Percentiles rank a stretch among this genome's conserved stretches.
Conservation (phyloP, 2,888 invertebrate genomes). For the Agriopis leucophaearia region DNA sequence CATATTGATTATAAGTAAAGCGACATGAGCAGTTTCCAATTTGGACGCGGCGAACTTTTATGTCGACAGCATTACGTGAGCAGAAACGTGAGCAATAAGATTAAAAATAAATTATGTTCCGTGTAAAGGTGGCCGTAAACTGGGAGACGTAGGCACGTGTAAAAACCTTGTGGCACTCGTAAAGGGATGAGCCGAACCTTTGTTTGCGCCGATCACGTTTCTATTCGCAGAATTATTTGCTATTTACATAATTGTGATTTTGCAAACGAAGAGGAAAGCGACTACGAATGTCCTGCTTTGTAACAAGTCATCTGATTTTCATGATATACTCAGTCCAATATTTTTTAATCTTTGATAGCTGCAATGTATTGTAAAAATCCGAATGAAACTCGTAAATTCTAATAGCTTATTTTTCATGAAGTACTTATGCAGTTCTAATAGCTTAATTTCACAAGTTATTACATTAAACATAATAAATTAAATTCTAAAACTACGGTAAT, state of each 20-base stretch:
- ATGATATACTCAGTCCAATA: neutral
- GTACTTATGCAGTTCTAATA: too few species aligned
- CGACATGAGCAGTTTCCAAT: conserved; percentile 76
- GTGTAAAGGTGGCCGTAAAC: conserved; percentile 67
- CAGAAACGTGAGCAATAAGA: conserved; percentile 81
- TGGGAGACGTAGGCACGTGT: conserved; percentile 51
- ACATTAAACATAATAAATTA: too few species aligned
- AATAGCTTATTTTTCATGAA: too few species aligned
- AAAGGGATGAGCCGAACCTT: conserved; percentile 46
- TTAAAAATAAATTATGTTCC: conserved; percentile 82
- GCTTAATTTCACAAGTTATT: too few species aligned
- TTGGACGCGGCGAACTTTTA: conserved; percentile 80
- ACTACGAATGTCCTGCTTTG: conserved; percentile 15
- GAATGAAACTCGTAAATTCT: too few species aligned
- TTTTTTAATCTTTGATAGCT: too few species aligned
- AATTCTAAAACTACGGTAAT: too few species aligned
- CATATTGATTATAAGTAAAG: conserved; percentile 59
- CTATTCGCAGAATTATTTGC: conserved; percentile 35
- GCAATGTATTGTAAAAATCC: too few species aligned
- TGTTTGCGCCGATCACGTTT: conserved; percentile 41
- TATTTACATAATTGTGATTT: conserved; percentile 35
- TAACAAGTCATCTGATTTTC: neutral
- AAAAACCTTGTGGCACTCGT: conserved; percentile 45
- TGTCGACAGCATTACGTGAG: conserved; percentile 81
- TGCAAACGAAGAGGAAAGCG: conserved; percentile 8